Evolutionary conservation across 1,140 invertebrate species (phyloP), one percentile per base, ranked within the genome.

Genomic region (Tachypleus tridentatus): DNA sequence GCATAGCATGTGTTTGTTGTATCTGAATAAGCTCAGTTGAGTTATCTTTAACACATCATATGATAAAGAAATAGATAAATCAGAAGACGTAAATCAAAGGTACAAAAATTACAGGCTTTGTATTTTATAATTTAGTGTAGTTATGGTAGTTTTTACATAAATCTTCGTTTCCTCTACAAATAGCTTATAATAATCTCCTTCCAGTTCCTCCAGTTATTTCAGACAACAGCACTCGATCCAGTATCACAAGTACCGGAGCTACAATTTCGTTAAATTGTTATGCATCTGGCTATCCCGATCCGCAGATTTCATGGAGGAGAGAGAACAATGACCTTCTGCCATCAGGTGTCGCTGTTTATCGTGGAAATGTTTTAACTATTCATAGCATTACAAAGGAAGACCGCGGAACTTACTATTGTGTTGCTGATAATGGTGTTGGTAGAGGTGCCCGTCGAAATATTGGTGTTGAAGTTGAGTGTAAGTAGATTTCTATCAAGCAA

Each of bases 291-390:
- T 89, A 85, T 76, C 90, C 89, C 10, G 74, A 76, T 3, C 91
- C 92, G 29, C 85, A 84, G 73, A 87, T 95, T 67, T 91, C 88
- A 8, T 96, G 92, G 92, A 82, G 91, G 68, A 82, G 91, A 70
- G 90, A 94, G 77, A 94, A 95, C 75, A 93, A 94, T 78, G 91
- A 89, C 58, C 87, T 95, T 69, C 78, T 96, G 69, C 90, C 91
- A 4, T 93, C 89, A 48, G 91, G 91, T 69, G 87, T 60, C 11
- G 67, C 67, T 49, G 49, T 69, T 1, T 73, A 58, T 60, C 60
- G 61, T n/a, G 71, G 91, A 48, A 92, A 92, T 73, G 80, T 85
- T n/a, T 77, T 95, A 68, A 87, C 87, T 75, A 92, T 96, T 62
- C 78, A 72, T 5, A 75, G 74, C 64, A 72, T 78, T 10, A 84